Evolutionary conservation across 2,113 vertebrate species (phyloP), one percentile per base, ranked within the genome.

Genomic region (Nothoprocta perdicaria): DNA sequence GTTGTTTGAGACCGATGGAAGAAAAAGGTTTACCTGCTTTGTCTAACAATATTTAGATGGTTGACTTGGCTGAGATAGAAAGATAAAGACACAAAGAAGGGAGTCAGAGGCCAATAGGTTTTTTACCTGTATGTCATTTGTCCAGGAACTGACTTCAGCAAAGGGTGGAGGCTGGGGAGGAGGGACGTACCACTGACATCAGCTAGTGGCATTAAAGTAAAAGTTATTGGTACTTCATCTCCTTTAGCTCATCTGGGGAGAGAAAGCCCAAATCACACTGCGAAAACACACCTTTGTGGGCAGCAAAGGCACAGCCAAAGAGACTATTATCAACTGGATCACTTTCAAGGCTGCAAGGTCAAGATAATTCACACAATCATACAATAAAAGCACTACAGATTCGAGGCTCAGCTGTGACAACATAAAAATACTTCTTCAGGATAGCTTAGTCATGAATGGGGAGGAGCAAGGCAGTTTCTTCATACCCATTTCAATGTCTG

Each of bases 11-110:
- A 41, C 73, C 21, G 72, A 72, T 41, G 91, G 96, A 96, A 96
- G 94, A 89, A 95, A 93, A 87, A 86, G 89, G 94, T 96, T 94
- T 94, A 62, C 83, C 48, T 78, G 91, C 92, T 89, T 96, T 96
- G 92, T 93, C 79, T 89, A 35, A 15, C 75, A 63, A 73, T 89
- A 89, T 87, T 92, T 88, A 79, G 50, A 22, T 82, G 81, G 35
- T n/a, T 0, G 22, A 15, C 53, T 53, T 38, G n/a, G 46, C 60
- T 71, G 66, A 78, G 63, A 4, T 52, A 61, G 72, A 68, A 85
- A 91, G 48, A 87, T 62, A 68, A 65, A 57, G 53, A 86, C 40
- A 90, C 76, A 92, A 93, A 89, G 55, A 61, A 83, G 61, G 68
- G 35, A 27, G 45, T 12, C 58, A 71, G 81, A 74, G 27, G 71